phyloP scores from a whole-genome alignment of 1,140 invertebrate genomes.

The Neodiprion fabricii region DNA sequence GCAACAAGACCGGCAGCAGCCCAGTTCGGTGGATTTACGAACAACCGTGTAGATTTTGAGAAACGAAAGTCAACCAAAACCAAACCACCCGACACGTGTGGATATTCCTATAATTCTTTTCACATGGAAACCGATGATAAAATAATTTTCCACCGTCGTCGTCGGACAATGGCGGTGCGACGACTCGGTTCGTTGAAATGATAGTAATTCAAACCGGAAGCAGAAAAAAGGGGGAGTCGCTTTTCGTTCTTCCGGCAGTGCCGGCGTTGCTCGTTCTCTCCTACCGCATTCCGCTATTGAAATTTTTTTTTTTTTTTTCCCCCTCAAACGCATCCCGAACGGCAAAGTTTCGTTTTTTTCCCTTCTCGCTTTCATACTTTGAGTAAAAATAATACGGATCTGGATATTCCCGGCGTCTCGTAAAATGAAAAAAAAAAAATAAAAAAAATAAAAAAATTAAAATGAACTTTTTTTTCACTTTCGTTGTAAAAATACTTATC shows the following conservation, averaged over 20 bases:
- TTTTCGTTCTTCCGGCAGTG: slow-evolving; percentile 45
- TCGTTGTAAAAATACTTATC: too few species aligned
- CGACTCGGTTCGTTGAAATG: slow-evolving; percentile 52
- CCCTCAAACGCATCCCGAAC: slow-evolving; percentile 32
- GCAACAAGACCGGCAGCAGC: too few species aligned
- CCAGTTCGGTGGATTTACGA: too few species aligned
- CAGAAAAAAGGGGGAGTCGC: slow-evolving; percentile 41
- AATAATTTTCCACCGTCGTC: slow-evolving; percentile 55
- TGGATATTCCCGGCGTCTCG: too few species aligned
- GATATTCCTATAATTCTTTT: too few species aligned
- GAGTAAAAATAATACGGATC: background rate
- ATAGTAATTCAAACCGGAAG: slow-evolving; percentile 58
- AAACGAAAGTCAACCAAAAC: too few species aligned
- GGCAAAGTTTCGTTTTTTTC: slow-evolving; percentile 19
- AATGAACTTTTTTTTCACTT: too few species aligned
- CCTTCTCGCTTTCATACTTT: slow-evolving; percentile 15
- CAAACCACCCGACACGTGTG: too few species aligned
- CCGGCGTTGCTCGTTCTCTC: slow-evolving; percentile 16
- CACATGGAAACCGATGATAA: slow-evolving; percentile 49
- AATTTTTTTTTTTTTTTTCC: slow-evolving; percentile 6
- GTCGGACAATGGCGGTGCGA: slow-evolving; percentile 21
- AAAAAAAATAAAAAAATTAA: too few species aligned
- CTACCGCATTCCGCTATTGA: background rate
- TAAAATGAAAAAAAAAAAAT: too few species aligned
- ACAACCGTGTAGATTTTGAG: too few species aligned